These are phyloP conservation scores for Pantelozetes paolii DNA, from an alignment of 2,888 invertebrate species.

Conservation along the genomic window DNA sequence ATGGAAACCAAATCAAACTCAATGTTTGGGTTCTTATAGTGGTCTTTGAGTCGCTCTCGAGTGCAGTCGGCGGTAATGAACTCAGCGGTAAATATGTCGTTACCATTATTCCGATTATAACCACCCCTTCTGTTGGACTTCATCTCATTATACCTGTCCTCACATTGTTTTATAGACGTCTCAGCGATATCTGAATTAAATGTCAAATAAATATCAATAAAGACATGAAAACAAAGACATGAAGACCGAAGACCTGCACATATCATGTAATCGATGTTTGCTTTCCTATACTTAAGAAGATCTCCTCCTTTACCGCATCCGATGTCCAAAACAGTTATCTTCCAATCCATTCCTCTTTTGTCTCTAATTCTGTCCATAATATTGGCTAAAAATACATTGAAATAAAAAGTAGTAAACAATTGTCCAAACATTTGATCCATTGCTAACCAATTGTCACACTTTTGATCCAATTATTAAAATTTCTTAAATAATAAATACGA, in stretches of 20 bases:
- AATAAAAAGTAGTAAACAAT: not conserved
- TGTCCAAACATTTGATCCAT: not conserved
- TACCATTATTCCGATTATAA: conserved; percentile 35
- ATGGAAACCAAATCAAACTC: conserved; percentile 87
- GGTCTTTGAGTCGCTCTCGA: conserved; percentile 57
- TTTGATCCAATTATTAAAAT: conserved; percentile 99
- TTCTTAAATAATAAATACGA: conserved; percentile 85
- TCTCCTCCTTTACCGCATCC: conserved; percentile 99
- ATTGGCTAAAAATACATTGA: conserved; percentile 58
- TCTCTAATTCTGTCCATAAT: conserved; percentile 63
- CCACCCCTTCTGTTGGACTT: conserved; percentile 49
- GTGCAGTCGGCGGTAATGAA: conserved; percentile 89
- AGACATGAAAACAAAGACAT: not conserved
- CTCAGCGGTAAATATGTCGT: conserved; percentile 67
- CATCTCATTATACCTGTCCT: conserved; percentile 73
- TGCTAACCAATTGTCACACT: conserved; percentile 81
- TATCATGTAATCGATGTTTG: conserved; percentile 70
- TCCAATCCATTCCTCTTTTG: conserved; percentile 57
- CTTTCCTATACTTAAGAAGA: conserved; percentile 84
- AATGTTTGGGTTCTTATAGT: conserved; percentile 70
- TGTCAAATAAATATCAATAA: conserved; percentile 19
- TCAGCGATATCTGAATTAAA: conserved; percentile 70
- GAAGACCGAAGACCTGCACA: conserved; percentile 62
- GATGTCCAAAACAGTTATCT: conserved; percentile 71
- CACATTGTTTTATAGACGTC: conserved; percentile 84